These are phyloP conservation scores for Pelagia noctiluca DNA, from an alignment of 30 jellyfish, hydroid and myxozoan species.

Conservation along the genomic window DNA sequence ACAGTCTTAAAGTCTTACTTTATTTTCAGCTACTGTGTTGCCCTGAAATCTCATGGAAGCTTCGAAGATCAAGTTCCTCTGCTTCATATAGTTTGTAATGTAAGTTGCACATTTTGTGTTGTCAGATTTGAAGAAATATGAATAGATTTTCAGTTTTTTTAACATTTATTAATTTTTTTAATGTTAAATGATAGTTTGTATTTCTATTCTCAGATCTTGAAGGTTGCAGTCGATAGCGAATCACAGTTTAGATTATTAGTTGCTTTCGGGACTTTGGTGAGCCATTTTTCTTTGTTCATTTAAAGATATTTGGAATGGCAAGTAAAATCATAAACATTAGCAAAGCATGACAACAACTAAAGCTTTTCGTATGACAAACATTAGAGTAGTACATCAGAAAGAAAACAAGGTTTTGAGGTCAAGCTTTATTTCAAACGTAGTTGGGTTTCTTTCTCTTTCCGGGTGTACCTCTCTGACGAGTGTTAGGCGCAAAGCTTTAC, in stretches of 20 bases:
- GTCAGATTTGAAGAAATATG: background rate
- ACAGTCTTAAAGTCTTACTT: background rate
- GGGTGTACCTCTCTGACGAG: no score
- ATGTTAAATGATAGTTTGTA: background rate
- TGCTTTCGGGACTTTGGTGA: constrained; percentile 87
- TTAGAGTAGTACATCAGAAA: no score
- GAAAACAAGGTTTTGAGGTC: no score
- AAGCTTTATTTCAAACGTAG: no score
- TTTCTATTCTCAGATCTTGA: constrained; percentile 45
- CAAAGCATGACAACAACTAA: no score
- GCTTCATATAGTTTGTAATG: constrained; percentile 28
- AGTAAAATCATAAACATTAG: no score
- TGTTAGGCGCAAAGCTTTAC: background rate
- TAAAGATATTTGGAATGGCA: no score
- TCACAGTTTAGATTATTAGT: constrained; percentile 79
- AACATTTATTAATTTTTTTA: background rate
- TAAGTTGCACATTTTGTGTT: constrained; percentile 7
- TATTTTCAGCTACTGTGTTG: constrained; percentile 58
- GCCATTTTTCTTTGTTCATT: background rate
- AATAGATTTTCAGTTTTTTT: background rate
- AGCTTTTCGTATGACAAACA: no score
- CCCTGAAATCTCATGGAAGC: constrained; percentile 1
- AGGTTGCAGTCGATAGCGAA: constrained; percentile 61
- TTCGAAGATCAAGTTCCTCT: constrained; percentile 63
- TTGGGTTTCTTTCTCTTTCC: no score